Evolutionary conservation across 2,797 vertebrate species (phyloP).

Genomic region (Spatula clypeata): DNA sequence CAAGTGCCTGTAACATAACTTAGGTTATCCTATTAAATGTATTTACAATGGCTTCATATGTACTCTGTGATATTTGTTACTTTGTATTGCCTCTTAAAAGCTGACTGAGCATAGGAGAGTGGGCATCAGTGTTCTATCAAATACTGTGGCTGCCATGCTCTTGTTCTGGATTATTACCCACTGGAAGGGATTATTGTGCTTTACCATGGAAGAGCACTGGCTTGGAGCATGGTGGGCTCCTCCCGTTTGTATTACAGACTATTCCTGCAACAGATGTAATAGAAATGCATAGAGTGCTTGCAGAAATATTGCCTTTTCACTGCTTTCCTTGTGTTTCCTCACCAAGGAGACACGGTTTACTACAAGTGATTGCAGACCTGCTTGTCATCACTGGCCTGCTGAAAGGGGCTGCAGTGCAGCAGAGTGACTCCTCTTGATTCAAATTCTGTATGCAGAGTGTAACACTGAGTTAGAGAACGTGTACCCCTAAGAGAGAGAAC

Average conservation of each 20-base stretch:
- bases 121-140: neutral
- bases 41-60: neutral
- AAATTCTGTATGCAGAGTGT: neutral
- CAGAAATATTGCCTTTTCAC: neutral
- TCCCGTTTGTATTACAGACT: neutral
- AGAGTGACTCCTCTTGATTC: neutral
- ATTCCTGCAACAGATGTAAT: neutral
- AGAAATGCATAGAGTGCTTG: neutral
- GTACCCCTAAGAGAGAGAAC: neutral
- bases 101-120: rapidly evolving
- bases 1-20: neutral
- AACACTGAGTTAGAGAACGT: neutral
- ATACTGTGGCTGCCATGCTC: neutral
- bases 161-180: neutral
- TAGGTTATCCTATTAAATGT: neutral
- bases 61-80: neutral
- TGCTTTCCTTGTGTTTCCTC: neutral
- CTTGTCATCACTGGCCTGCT: neutral
- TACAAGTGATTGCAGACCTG: neutral
- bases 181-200: neutral
- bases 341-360: neutral
- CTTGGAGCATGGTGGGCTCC: neutral
- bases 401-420: neutral
- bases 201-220: neutral
- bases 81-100: neutral